Percentiles rank a stretch among this genome's conserved stretches.
These are phyloP conservation scores for Scarus forsteni DNA, from an alignment of 2,797 vertebrate genomes.

Conservation along the genomic window DNA sequence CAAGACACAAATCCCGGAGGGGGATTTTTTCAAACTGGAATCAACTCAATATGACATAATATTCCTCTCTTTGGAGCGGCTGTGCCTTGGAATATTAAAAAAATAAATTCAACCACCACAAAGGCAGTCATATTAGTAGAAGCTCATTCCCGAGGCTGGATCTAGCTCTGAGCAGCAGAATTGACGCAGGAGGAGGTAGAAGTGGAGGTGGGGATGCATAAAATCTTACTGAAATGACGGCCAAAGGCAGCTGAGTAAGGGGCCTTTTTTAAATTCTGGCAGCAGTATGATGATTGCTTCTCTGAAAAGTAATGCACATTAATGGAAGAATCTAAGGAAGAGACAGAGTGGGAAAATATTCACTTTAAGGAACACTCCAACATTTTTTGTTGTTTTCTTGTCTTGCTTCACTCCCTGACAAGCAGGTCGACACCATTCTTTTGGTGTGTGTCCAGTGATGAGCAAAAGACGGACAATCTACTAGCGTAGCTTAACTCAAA, in stretches of 20 bases:
- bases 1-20: not conserved
- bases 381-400: too few species aligned
- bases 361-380: too few species aligned
- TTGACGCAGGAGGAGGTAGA: conserved; percentile 12
- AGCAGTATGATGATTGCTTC: conserved; percentile 8
- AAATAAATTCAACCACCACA: not conserved
- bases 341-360: not conserved
- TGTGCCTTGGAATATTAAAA: conserved; percentile 3
- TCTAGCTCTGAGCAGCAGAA: conserved; percentile 4
- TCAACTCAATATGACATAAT: not conserved
- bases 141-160: conserved; percentile 1
- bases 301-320: conserved; percentile 9
- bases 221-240: conserved; percentile 8
- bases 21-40: not conserved
- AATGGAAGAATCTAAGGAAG: not conserved
- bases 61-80: not conserved
- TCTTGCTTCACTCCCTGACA: too few species aligned
- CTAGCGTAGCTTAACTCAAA: too few species aligned
- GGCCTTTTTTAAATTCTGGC: conserved; percentile 10
- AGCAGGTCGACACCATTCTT: too few species aligned
- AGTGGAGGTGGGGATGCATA: conserved; percentile 7
- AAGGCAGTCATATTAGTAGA: not conserved
- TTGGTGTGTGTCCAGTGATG: too few species aligned
- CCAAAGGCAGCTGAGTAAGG: conserved; percentile 12
- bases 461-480: too few species aligned